phyloP scores from a whole-genome alignment of 2,113 vertebrate species.

The Hypanus sabinus region DNA sequence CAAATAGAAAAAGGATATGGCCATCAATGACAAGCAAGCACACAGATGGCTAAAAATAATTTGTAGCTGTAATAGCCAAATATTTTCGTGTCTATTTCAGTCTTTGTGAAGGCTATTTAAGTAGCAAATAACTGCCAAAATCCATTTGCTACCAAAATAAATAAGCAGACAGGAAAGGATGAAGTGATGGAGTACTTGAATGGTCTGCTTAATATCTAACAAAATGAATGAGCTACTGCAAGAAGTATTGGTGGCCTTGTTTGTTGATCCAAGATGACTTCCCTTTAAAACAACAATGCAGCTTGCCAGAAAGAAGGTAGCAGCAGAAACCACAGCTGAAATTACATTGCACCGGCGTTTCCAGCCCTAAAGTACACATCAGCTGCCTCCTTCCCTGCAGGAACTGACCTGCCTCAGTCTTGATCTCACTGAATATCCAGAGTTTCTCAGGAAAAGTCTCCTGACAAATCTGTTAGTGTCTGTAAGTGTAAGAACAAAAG shows the following conservation, averaged over 20 bases:
- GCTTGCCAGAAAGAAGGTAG: neutral
- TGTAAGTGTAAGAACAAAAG: neutral
- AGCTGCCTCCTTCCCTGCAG: neutral
- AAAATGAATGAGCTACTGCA: neutral
- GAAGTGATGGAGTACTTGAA: neutral
- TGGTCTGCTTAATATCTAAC: neutral
- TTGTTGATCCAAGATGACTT: neutral
- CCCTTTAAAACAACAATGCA: neutral
- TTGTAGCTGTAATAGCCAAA: neutral
- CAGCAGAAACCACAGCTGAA: conserved; percentile 4
- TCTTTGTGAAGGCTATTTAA: neutral
- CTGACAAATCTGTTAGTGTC: neutral
- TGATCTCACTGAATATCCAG: neutral
- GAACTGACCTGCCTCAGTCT: neutral
- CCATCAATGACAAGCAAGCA: neutral
- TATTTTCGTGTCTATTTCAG: neutral
- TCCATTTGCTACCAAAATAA: neutral
- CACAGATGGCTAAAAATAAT: neutral
- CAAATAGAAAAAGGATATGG: neutral
- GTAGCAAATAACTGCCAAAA: neutral
- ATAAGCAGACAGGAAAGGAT: neutral
- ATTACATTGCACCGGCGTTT: neutral
- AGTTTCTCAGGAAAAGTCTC: neutral
- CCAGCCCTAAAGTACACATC: neutral
- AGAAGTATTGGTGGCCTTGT: neutral